Evolutionary conservation across 2,888 invertebrate species (phyloP).

Genomic region (Uloborus plumipes): DNA sequence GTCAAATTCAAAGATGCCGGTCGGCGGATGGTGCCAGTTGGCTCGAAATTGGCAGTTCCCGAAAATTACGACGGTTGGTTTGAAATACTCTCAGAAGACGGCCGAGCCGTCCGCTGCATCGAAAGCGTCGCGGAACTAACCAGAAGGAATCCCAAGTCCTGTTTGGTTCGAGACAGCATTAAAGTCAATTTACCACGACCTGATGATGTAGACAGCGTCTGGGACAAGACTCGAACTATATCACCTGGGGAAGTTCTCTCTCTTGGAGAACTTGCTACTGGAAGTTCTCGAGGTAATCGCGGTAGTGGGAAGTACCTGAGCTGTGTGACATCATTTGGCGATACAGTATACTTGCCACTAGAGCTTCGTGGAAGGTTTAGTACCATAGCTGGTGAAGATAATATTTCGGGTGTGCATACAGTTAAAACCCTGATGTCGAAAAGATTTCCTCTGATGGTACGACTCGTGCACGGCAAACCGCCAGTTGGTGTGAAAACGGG

Average conservation of each 20-base stretch:
- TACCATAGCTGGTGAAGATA: slow-evolving; percentile 91
- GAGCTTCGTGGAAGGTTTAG: slow-evolving; percentile 93
- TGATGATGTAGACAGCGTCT: slow-evolving; percentile 68
- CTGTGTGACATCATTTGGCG: slow-evolving; percentile 87
- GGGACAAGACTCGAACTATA: slow-evolving; percentile 76
- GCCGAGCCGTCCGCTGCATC: slow-evolving; percentile 88
- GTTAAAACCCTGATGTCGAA: slow-evolving; percentile 91
- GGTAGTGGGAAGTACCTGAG: slow-evolving; percentile 77
- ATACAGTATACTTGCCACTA: slow-evolving; percentile 84
- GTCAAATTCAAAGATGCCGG: slow-evolving; percentile 85
- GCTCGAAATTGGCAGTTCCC: slow-evolving; percentile 89
- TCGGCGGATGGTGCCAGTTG: slow-evolving; percentile 74
- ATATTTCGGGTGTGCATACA: slow-evolving; percentile 94
- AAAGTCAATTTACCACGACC: slow-evolving; percentile 75
- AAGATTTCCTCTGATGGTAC: slow-evolving; percentile 90
- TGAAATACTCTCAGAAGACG: slow-evolving; percentile 94
- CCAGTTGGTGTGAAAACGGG: slow-evolving; percentile 75
- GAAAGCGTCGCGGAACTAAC: slow-evolving; percentile 89
- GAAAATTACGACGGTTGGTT: slow-evolving; percentile 90
- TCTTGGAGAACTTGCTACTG: slow-evolving; percentile 75
- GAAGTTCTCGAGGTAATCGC: slow-evolving; percentile 12
- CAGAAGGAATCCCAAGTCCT: slow-evolving; percentile 73
- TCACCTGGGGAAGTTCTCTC: slow-evolving; percentile 87
- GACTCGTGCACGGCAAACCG: slow-evolving; percentile 90
- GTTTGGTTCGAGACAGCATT: slow-evolving; percentile 84